These are phyloP conservation scores for Coleophora flavipennella DNA, from an alignment of 2,888 invertebrate genomes.

Conservation along the genomic window DNA sequence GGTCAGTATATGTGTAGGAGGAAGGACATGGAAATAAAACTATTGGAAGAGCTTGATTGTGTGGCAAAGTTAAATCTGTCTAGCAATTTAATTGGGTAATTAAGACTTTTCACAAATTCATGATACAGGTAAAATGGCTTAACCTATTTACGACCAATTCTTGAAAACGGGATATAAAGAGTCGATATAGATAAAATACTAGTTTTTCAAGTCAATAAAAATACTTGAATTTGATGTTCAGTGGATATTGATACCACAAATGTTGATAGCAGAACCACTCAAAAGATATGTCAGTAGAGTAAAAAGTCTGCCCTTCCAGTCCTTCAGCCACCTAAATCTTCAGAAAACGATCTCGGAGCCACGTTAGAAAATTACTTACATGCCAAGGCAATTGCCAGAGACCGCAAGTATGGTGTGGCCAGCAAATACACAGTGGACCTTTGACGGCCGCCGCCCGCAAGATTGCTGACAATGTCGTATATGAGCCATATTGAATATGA, in stretches of 20 bases:
- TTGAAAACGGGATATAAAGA: too few species aligned
- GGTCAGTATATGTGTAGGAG: conserved; percentile 23
- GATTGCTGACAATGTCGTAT: conserved; percentile 57
- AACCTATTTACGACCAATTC: too few species aligned
- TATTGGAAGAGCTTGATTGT: conserved; percentile 11
- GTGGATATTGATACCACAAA: too few species aligned
- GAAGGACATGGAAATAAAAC: conserved; percentile 19
- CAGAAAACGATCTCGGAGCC: conserved; percentile 41
- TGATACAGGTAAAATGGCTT: too few species aligned
- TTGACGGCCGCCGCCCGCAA: conserved; percentile 57
- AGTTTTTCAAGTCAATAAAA: too few species aligned
- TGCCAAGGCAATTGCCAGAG: conserved; percentile 52
- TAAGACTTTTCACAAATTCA: too few species aligned
- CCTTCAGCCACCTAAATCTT: conserved; percentile 27
- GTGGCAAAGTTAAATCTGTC: too few species aligned
- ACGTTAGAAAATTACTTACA: conserved; percentile 69
- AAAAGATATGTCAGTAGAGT: too few species aligned
- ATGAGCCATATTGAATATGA: conserved; percentile 29
- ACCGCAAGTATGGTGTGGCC: conserved; percentile 58
- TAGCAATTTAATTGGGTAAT: too few species aligned
- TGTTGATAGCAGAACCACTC: too few species aligned
- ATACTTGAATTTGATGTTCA: too few species aligned
- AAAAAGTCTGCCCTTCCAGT: neutral
- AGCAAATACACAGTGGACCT: conserved; percentile 57
- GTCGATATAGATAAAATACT: too few species aligned